A percentile compares a stretch with the other conserved stretches of the same genome.
These are phyloP conservation scores for Pogonomyrmex californicus DNA, from an alignment of 1,140 invertebrate species.

Conservation along the genomic window DNA sequence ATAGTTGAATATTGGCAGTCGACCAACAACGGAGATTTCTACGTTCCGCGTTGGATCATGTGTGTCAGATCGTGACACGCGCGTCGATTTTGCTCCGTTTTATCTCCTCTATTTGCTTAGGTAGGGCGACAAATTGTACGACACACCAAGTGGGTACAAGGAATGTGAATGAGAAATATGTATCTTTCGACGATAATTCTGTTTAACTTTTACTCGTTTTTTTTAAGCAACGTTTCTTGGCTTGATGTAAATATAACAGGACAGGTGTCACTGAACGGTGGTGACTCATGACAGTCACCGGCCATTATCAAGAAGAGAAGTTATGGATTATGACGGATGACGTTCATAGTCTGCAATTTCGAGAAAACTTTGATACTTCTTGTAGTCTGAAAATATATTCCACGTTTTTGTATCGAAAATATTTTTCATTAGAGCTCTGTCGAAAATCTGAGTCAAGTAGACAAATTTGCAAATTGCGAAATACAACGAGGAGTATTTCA, in stretches of 20 bases:
- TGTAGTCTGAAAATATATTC: background rate
- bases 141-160: background rate
- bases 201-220: background rate
- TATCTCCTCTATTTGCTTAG: background rate
- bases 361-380: background rate
- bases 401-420: background rate
- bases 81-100: background rate
- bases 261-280: conserved; percentile 35
- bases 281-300: conserved; percentile 28
- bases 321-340: conserved; percentile 15
- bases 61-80: background rate
- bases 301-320: conserved; percentile 11
- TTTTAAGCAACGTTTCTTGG: background rate
- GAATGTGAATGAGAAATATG: background rate
- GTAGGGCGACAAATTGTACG: background rate
- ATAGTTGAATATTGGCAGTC: background rate
- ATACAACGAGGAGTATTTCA: background rate
- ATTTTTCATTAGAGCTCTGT: too few species aligned
- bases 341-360: background rate
- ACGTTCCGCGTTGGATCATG: background rate
- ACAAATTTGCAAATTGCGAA: background rate
- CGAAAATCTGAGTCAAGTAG: background rate
- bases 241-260: conserved; percentile 22
- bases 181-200: background rate
- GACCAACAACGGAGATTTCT: background rate